Conservation (phyloP, 2,888 invertebrate genomes). For the Plutella xylostella region DNA sequence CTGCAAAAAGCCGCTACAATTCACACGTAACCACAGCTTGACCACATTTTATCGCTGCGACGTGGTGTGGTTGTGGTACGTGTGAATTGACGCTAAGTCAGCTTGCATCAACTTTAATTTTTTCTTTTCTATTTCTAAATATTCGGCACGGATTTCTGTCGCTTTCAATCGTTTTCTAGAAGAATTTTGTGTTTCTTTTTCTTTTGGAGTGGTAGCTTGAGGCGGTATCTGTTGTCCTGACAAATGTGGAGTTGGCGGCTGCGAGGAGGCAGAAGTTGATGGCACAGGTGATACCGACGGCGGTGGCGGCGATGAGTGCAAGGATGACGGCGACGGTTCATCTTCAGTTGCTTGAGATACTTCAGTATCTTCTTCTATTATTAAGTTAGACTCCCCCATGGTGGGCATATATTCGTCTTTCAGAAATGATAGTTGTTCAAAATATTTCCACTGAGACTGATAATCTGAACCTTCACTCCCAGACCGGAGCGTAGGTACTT, state of each 20-base stretch:
- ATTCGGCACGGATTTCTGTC: conserved; percentile 14
- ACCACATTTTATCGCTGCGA: conserved; percentile 6
- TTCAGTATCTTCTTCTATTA: not conserved
- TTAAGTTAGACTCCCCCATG: not conserved
- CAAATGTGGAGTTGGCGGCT: not conserved
- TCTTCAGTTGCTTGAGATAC: not conserved
- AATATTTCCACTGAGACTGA: not conserved
- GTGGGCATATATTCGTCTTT: conserved; percentile 1
- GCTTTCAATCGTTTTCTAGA: conserved; percentile 2
- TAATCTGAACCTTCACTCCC: not conserved
- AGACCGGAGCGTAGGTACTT: not conserved
- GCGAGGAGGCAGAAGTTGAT: conserved; percentile 1
- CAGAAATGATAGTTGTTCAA: not conserved
- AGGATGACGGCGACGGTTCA: not conserved
- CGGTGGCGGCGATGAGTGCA: not conserved
- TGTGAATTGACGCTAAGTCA: too few species aligned
- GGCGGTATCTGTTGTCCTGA: not conserved
- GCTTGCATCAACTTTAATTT: conserved; percentile 11
- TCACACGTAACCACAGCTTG: too few species aligned
- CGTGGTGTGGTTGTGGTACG: not conserved
- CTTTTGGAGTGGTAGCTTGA: not conserved
- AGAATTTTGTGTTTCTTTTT: conserved; percentile 14
- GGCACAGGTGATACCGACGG: not conserved
- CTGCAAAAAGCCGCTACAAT: too few species aligned
- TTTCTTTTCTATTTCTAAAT: conserved; percentile 13